These are phyloP conservation scores for Perizoma affinitatum DNA, from an alignment of 2,888 invertebrate genomes.

Conservation along the genomic window DNA sequence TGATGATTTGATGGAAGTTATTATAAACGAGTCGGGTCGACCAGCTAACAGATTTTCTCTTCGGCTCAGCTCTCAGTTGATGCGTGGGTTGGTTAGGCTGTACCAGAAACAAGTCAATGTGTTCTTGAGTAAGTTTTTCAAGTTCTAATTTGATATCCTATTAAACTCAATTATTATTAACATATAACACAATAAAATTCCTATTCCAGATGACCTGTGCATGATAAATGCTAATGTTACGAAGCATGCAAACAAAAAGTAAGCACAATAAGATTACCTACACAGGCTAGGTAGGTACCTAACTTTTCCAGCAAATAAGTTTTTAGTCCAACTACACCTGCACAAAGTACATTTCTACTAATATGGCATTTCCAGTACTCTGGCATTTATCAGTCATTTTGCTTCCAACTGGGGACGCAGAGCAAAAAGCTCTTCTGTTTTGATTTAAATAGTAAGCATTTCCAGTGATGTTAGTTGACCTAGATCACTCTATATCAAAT, in stretches of 20 bases:
- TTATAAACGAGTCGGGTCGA: slow-evolving; percentile 69
- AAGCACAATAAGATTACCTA: slow-evolving; percentile 42
- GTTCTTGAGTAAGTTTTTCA: slow-evolving; percentile 56
- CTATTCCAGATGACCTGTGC: slow-evolving; percentile 65
- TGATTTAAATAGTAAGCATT: too few relatives aligned
- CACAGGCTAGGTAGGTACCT: not conserved
- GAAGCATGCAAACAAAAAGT: slow-evolving; percentile 68
- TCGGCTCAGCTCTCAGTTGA: slow-evolving; percentile 70
- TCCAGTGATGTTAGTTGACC: too few relatives aligned
- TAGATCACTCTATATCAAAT: too few relatives aligned
- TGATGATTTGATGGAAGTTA: slow-evolving; percentile 65
- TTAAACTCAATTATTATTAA: not conserved
- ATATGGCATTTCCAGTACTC: too few relatives aligned
- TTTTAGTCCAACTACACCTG: too few relatives aligned
- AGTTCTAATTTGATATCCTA: not conserved
- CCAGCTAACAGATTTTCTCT: slow-evolving; percentile 69
- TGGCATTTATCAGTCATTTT: too few relatives aligned
- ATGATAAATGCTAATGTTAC: slow-evolving; percentile 70
- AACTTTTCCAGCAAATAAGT: too few relatives aligned
- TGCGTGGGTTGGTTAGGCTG: slow-evolving; percentile 68
- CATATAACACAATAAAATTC: not conserved
- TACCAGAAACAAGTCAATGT: slow-evolving; percentile 67
- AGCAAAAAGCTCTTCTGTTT: too few relatives aligned
- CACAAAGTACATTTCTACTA: too few relatives aligned
- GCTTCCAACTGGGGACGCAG: too few relatives aligned